phyloP scores from a whole-genome alignment of 2,888 invertebrate genomes.

The Eupithecia inturbata region DNA sequence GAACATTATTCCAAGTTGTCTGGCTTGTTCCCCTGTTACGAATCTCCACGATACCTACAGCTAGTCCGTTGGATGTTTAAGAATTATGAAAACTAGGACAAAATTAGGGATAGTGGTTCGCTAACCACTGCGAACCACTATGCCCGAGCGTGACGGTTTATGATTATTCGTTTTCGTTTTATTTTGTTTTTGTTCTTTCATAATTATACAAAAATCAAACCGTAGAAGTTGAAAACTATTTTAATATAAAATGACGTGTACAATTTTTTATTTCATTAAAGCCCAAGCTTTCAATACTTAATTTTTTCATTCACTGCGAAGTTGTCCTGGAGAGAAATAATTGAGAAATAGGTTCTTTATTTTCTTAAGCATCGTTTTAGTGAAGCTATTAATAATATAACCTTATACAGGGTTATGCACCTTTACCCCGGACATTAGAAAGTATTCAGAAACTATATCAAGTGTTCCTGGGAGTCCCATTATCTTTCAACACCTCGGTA shows the following conservation, averaged over 20 bases:
- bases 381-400: not conserved
- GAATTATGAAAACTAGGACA: no score
- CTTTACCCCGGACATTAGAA: conserved; percentile 2
- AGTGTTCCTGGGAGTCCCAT: conserved; percentile 11
- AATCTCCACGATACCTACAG: conserved; percentile 18
- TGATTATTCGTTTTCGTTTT: conserved; percentile 32
- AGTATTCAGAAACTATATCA: conserved; percentile 7
- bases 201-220: conserved; percentile 16
- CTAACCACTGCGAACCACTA: conserved; percentile 26
- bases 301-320: not conserved
- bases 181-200: conserved; percentile 27
- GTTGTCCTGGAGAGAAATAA: not conserved
- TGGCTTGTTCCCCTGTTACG: conserved; percentile 38
- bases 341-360: not conserved
- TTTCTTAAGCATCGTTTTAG: not conserved
- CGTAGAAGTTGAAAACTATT: conserved; percentile 3
- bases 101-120: no score
- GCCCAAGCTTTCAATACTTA: not conserved
- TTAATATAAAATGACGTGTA: not conserved
- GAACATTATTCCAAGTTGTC: conserved; percentile 60
- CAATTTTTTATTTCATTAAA: not conserved
- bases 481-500: conserved; percentile 13
- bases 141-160: conserved; percentile 26
- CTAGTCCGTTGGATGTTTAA: conserved; percentile 6
- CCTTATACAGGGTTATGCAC: no score